phyloP scores from a whole-genome alignment of 2,113 vertebrate species.

The Piprites chloris region DNA sequence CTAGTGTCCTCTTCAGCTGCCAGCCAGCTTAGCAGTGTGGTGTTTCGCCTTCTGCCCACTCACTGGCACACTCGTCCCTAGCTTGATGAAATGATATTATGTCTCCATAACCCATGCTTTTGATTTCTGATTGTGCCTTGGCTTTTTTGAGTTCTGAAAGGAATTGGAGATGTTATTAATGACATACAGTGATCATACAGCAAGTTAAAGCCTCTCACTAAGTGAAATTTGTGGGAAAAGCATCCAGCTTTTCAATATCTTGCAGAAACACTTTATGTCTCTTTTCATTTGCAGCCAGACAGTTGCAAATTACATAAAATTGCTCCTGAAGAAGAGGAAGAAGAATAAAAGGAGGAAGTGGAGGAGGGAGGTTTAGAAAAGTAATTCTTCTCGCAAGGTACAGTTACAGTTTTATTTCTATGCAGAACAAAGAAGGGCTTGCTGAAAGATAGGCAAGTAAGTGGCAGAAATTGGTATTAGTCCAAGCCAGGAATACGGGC shows the following conservation, averaged over 20 bases:
- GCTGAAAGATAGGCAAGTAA: slow-evolving; percentile 56
- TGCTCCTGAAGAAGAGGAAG: slow-evolving; percentile 52
- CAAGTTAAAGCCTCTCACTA: slow-evolving; percentile 42
- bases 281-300: slow-evolving; percentile 66
- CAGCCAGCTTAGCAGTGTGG: not conserved
- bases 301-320: slow-evolving; percentile 69
- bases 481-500: slow-evolving; percentile 17
- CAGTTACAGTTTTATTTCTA: slow-evolving; percentile 51
- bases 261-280: slow-evolving; percentile 47
- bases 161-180: slow-evolving; percentile 55
- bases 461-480: slow-evolving; percentile 57
- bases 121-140: slow-evolving; percentile 55
- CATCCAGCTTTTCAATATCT: slow-evolving; percentile 57
- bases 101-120: slow-evolving; percentile 44
- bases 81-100: not conserved
- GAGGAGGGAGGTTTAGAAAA: not conserved
- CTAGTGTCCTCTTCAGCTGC: not conserved
- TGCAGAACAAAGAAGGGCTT: slow-evolving; percentile 54
- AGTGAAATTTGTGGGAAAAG: slow-evolving; percentile 58
- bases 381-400: slow-evolving; percentile 40
- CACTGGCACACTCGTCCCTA: not conserved
- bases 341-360: slow-evolving; percentile 46
- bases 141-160: slow-evolving; percentile 47
- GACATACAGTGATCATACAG: slow-evolving; percentile 53
- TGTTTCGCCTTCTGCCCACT: not conserved